These are phyloP conservation scores for Ophion slaviceki DNA, from an alignment of 2,888 invertebrate species.

Conservation along the genomic window DNA sequence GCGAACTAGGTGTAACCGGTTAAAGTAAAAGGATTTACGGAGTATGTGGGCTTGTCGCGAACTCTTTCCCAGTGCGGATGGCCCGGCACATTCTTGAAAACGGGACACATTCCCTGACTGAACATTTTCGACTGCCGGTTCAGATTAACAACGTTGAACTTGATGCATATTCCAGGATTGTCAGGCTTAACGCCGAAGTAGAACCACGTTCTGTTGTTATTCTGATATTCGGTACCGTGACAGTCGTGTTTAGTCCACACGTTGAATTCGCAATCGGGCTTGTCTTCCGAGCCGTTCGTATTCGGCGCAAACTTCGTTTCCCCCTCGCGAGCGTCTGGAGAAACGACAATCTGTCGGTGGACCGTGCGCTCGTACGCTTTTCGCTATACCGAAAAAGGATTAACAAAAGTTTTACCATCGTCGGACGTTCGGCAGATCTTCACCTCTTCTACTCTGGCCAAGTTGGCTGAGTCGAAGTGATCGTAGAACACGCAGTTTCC, in stretches of 20 bases:
- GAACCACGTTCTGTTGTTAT: slow-evolving; percentile 96
- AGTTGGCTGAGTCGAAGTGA: slow-evolving; percentile 96
- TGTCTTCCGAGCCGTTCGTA: slow-evolving; percentile 81
- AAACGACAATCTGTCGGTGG: slow-evolving; percentile 4
- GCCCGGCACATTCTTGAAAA: slow-evolving; percentile 90
- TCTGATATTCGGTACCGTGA: slow-evolving; percentile 93
- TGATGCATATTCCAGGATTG: slow-evolving; percentile 86
- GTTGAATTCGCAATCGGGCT: slow-evolving; percentile 92
- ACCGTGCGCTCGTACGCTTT: neutral
- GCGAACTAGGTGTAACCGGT: neutral
- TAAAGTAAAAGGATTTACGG: slow-evolving; percentile 84
- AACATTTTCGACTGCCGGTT: slow-evolving; percentile 96
- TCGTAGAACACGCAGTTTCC: slow-evolving; percentile 93
- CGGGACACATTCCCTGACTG: slow-evolving; percentile 95
- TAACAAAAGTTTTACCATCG: slow-evolving; percentile 79
- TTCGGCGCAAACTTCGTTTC: slow-evolving; percentile 53
- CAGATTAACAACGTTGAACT: slow-evolving; percentile 93
- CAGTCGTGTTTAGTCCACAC: slow-evolving; percentile 96
- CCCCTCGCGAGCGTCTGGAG: slow-evolving; percentile 63
- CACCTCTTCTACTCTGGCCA: slow-evolving; percentile 92
- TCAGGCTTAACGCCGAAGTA: slow-evolving; percentile 91
- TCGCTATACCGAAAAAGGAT: slow-evolving; percentile 50
- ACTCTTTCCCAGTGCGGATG: slow-evolving; percentile 93
- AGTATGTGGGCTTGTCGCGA: slow-evolving; percentile 90
- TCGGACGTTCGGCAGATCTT: slow-evolving; percentile 73